Base-by-base conservation (phyloP, 2,797 vertebrate species). In the Tadarida brasiliensis region DNA sequence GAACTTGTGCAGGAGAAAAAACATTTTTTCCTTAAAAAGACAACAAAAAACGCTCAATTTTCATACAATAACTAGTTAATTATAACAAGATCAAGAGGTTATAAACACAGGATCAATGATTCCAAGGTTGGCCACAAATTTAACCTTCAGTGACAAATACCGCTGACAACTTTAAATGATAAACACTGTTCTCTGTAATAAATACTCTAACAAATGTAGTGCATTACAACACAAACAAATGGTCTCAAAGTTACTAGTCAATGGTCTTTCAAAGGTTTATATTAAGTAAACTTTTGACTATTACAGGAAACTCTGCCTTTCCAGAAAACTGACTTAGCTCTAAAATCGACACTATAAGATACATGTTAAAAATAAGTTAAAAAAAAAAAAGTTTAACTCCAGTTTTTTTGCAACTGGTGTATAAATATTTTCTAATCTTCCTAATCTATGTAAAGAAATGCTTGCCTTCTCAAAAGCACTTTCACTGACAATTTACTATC, bases 251-350 rank as follows among this genome's bases (percentile, higher is more conserved):
- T 95, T 84, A 73, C 22, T 51, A 68, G 74, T 57, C 30, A 81
- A 19, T 81, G 47, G 19, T 81, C 67, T 81, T 77, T 74, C n/a
- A 51, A 39, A 87, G 39, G 54, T 54, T 93, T 90, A n/a, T 59
- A 87, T 73, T 87, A 90, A 83, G 56, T 90, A 76, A 87, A 71
- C 11, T 82, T 87, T 78, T 92, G 39, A 68, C 11, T 90, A 44
- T 83, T 51, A 57, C 1, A 83, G 70, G 20, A 93, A 90, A 93
- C 11, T 20, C 44, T 39, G 10, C 9, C 54, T 96, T 90, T 90
- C 10, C 39, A 65, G 56, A 78, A 77, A 96, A 87, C 7, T 12
- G 57, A 85, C 61, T 90, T 86, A 71, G 44, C 67, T n/a, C 9
- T 0, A 93, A 86, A 82, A 71, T 82, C 76, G 90, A 70, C n/a